Percentiles rank a stretch among this genome's conserved stretches.
Evolutionary conservation across 1,140 invertebrate genomes (phyloP).

Genomic region (Drosophila repletoides): DNA sequence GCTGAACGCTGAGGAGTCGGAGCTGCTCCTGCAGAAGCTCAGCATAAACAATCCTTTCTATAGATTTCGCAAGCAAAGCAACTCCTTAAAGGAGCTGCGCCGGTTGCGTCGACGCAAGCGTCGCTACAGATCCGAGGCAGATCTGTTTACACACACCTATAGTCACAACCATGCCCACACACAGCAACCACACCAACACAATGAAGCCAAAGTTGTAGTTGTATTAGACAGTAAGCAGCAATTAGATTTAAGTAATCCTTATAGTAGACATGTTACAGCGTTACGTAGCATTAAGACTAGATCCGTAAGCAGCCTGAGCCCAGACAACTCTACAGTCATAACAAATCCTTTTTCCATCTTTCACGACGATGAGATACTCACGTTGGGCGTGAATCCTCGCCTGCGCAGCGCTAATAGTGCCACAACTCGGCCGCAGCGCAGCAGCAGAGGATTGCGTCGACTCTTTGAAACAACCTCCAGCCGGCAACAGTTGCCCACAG

Average conservation of each 20-base stretch:
- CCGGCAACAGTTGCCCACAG: constrained; percentile 12
- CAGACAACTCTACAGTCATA: constrained; percentile 75
- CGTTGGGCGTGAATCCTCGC: constrained; percentile 61
- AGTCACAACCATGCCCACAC: background rate
- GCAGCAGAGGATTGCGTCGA: constrained; percentile 41
- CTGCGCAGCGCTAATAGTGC: constrained; percentile 49
- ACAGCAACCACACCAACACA: constrained; percentile 42
- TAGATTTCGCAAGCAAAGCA: constrained; percentile 77
- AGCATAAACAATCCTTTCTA: constrained; percentile 81
- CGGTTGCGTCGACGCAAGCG: constrained; percentile 12
- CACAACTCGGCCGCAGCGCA: constrained; percentile 34
- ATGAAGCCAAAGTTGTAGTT: constrained; percentile 81
- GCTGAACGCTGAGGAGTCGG: constrained; percentile 51
- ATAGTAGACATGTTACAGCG: constrained; percentile 32
- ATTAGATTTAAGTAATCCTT: constrained; percentile 64
- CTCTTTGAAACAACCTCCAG: constrained; percentile 53
- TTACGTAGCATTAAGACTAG: constrained; percentile 73
- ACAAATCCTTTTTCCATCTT: constrained; percentile 81
- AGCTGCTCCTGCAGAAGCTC: constrained; percentile 66
- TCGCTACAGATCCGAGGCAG: constrained; percentile 59
- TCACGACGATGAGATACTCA: constrained; percentile 74
- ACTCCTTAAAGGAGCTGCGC: constrained; percentile 67
- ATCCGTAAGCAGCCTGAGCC: constrained; percentile 63
- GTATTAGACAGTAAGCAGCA: constrained; percentile 79
- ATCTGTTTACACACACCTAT: constrained; percentile 25